phyloP scores from a whole-genome alignment of 2,113 vertebrate genomes.

The Megalops atlanticus region DNA sequence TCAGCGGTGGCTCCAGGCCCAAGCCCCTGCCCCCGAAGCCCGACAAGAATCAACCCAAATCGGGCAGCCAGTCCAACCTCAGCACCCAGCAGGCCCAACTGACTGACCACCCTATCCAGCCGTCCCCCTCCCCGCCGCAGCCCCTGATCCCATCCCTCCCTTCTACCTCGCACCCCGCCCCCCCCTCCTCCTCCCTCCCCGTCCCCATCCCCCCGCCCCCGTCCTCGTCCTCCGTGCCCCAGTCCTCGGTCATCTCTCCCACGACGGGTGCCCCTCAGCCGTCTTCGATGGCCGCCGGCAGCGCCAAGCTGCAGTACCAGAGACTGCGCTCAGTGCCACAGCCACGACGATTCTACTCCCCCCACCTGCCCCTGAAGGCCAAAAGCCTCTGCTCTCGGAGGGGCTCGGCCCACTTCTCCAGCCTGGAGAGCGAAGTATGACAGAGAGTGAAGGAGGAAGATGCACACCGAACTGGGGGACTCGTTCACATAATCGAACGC shows the following conservation, averaged over 20 bases:
- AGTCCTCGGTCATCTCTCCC: slow-evolving; percentile 52
- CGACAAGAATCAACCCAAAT: slow-evolving; percentile 74
- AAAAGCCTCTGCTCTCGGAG: slow-evolving; percentile 85
- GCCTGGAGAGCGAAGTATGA: slow-evolving; percentile 94
- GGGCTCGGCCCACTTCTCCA: slow-evolving; percentile 91
- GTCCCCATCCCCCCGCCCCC: slow-evolving; percentile 70
- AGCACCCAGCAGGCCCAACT: slow-evolving; percentile 75
- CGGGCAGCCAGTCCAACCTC: slow-evolving; percentile 88
- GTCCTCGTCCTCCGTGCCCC: slow-evolving; percentile 68
- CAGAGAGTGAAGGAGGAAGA: slow-evolving; percentile 74
- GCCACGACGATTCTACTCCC: slow-evolving; percentile 76
- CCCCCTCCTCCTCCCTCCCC: slow-evolving; percentile 67
- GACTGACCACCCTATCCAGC: slow-evolving; percentile 67
- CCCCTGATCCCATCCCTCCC: slow-evolving; percentile 49
- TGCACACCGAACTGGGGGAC: slow-evolving; percentile 44
- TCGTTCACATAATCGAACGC: slow-evolving; percentile 68
- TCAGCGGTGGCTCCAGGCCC: slow-evolving; percentile 68
- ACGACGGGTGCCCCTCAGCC: slow-evolving; percentile 31
- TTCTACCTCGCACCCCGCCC: slow-evolving; percentile 45
- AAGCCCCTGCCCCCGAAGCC: slow-evolving; percentile 72
- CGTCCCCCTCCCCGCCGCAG: slow-evolving; percentile 68
- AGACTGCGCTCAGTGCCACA: slow-evolving; percentile 78
- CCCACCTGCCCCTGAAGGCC: slow-evolving; percentile 79
- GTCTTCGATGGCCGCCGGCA: slow-evolving; percentile 64
- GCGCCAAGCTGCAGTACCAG: slow-evolving; percentile 79